These are phyloP conservation scores for Gobio gobio DNA, from an alignment of 2,113 vertebrate species.

Conservation along the genomic window DNA sequence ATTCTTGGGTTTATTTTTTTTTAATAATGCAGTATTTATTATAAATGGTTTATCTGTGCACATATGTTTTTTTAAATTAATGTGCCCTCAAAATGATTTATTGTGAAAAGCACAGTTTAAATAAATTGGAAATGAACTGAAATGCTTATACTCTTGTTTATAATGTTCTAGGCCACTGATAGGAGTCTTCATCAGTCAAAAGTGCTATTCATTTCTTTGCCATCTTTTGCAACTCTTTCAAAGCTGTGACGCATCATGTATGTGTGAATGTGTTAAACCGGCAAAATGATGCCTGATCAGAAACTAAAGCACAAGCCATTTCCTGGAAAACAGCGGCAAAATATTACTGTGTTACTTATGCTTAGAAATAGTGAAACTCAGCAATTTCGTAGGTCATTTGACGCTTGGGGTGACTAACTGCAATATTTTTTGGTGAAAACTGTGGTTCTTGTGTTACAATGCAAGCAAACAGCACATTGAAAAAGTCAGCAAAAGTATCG, in stretches of 20 bases:
- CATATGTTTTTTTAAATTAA: too few relatives aligned
- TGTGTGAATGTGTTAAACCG: not conserved
- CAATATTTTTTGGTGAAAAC: not conserved
- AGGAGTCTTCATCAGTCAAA: not conserved
- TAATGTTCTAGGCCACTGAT: not conserved
- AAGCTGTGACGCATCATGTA: not conserved
- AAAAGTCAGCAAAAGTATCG: constrained; percentile 19
- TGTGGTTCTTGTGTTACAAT: constrained; percentile 41
- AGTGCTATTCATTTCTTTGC: not conserved
- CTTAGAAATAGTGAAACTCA: not conserved
- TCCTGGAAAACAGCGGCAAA: not conserved
- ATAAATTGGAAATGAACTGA: not conserved
- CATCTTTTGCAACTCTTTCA: not conserved
- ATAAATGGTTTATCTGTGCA: too few relatives aligned
- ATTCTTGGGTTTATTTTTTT: too few relatives aligned
- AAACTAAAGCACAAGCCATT: not conserved
- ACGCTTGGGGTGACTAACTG: constrained; percentile 27
- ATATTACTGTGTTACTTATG: not conserved
- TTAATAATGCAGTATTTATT: too few relatives aligned
- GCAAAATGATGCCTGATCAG: not conserved
- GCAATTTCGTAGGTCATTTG: not conserved
- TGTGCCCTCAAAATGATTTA: too few relatives aligned
- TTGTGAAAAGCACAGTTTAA: not conserved
- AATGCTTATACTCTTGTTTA: not conserved
- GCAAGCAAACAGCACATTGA: constrained; percentile 20